Base-by-base conservation (phyloP, 2,113 vertebrate genomes). In the Panthera leo region DNA sequence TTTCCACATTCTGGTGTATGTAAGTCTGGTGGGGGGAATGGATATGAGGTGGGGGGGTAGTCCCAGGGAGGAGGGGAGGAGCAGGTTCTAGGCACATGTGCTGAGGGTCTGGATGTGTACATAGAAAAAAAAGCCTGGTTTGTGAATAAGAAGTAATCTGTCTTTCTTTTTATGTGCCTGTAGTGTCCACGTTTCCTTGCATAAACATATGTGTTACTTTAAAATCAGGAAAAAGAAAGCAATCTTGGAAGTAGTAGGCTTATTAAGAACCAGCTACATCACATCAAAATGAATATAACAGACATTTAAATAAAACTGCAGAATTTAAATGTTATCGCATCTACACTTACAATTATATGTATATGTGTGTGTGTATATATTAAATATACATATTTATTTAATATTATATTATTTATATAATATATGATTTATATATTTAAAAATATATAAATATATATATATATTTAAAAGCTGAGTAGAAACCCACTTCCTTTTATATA, bases 21-120 rank as follows among this genome's bases (percentile, higher is more conserved):
- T 53, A 42, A 36, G 61, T 51, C 61, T 58, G n/a, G 7, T 42
- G 5, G 23, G 34, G 13, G 19, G 11, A 1, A 1, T 48, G 10
- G 45, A 11, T 6, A 34, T 65, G 16, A 51, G 12, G 14, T 36
- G 36, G 27, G 71, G 13, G 36, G 23, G 53, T 48, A 14, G 2
- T 6, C 16, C 85, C 15, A 0, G 3, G 15, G 70, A n/a, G 3
- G 2, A 39, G 8, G 36, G 14, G 10, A 21, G 55, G 42, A 67
- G 18, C 5, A 45, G 23, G 18, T n/a, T n/a, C 19, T 4, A 29
- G 9, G 9, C 34, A 7, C 0, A 4, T 31, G 9, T 31, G 6
- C 25, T 48, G n/a, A 91, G 36, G 75, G 21, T 55, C 36, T 51
- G 10, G 4, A 34, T 58, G 45, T 3, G 16, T 2, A 45, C 15